Percentiles rank a stretch among this genome's conserved stretches.
phyloP scores from a whole-genome alignment of 2,113 vertebrate genomes.

The Excalfactoria chinensis region DNA sequence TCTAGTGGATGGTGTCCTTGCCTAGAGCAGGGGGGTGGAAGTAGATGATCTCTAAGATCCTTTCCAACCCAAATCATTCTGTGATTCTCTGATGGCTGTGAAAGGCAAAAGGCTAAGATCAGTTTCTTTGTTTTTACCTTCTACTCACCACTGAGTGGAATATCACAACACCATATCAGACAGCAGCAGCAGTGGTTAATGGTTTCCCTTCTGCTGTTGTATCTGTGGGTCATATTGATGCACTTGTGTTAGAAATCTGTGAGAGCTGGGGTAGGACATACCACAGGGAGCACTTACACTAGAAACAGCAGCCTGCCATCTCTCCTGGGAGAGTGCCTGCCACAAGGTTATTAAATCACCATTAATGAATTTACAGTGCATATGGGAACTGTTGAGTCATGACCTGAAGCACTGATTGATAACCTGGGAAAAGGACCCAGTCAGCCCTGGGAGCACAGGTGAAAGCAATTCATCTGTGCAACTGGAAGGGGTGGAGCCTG shows the following conservation, averaged over 20 bases:
- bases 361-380: neutral
- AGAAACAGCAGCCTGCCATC: neutral
- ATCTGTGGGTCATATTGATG: neutral
- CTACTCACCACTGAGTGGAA: neutral
- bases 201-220: neutral
- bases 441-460: no score
- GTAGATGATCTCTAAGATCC: no score
- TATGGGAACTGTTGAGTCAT: no score
- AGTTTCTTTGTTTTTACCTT: neutral
- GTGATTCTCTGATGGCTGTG: neutral
- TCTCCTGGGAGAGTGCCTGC: neutral
- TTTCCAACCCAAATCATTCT: no score
- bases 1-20: no score
- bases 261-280: neutral
- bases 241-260: neutral
- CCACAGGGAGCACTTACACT: neutral
- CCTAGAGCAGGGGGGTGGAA: no score
- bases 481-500: no score
- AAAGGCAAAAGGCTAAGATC: neutral
- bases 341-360: neutral
- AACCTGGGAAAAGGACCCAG: no score
- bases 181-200: neutral
- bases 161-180: no score
- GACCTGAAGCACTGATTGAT: no score
- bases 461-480: no score